Evolutionary conservation across 2,888 invertebrate genomes (phyloP), one percentile per base, ranked within the genome.

Genomic region (Diaperis boleti): DNA sequence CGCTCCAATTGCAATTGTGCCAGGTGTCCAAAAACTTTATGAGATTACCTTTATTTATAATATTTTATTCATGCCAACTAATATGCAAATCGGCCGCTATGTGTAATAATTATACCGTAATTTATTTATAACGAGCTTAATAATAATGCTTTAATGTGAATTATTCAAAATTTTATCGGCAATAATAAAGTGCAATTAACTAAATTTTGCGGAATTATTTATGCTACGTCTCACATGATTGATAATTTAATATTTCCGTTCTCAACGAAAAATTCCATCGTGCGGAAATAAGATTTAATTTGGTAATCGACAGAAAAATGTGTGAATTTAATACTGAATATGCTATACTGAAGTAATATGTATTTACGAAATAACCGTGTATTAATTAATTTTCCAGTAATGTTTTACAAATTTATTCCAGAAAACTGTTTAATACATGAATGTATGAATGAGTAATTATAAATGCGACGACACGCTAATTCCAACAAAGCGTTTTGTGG

Each of bases 61-160:
- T 18, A 42, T 54, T 15, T 54, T 54, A 54, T 52, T 52, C 52
- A 52, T 37, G 5, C 22, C 52, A 8, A 39, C 52, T 39, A 52
- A 39, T 54, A 56, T 45, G 45, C 35, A 45, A 44, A 56, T 29
- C 15, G 8, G 41, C 41, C 13, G 10, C 42, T 29, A 42, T 39
- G 56, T 37, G 45, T 22, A 56, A 56, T 56, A 56, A 45, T 56
- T 44, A 45, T 75, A 74, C 69, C 71, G 68, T 63, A 50, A 63
- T 67, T 70, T 55, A 55, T 52, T 52, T 52, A 52, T 52, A 54
- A 42, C 54, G 41, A 54, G 41, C 22, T 54, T 54, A 54, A 54
- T 54, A 41, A 54, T 31, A 54, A 54, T 42, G 18, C 54, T 42
- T 52, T 42, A 15, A 29, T 54, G 42, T 11, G 42, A 31, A 54